Evolutionary conservation across 2,113 vertebrate genomes (phyloP), one percentile per base, ranked within the genome.

Genomic region (Cyanoramphus novaezelandiae): DNA sequence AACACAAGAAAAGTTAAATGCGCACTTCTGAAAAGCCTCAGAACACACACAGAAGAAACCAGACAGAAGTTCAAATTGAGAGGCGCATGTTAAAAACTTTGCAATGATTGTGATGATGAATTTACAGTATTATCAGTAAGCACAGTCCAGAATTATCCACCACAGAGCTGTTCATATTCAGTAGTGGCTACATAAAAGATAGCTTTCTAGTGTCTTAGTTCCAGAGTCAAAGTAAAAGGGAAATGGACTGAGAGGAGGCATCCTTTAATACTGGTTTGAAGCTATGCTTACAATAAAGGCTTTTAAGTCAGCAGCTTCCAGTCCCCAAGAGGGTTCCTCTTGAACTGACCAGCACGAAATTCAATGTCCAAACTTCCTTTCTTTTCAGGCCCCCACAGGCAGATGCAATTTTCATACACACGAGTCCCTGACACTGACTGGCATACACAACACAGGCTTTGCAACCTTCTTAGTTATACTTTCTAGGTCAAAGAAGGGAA

Each of bases 331-430:
- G 95, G 35, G 9, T 60, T 93, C 43, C 69, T 75, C 92, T 97
- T 95, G 92, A 95, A 95, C 88, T 95, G 90, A 95, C 92, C 93
- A 95, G 82, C 68, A 86, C 71, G 93, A 88, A 94, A 96, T 94
- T 95, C 93, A 81, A 65, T 19, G 93, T 88, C 85, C 90, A 93
- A 68, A 68, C 18, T 75, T 92, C 33, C 85, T 94, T 97, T 96
- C 88, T 95, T 94, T 96, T 90, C 79, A 93, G 60, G 43, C 76
- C 71, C 85, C 82, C 79, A 95, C 50, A 92, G 92, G 76, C 76
- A 94, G 88, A 95, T 60, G 21, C 44, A 93, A 83, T 95, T 96
- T 93, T 96, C 71, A 91, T 84, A 94, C 53, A 93, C 81, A 74
- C 0, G 1, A 81, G 76, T 49, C 76, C 55, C 71, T 90, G 92